These are phyloP conservation scores for Formica selysi DNA, from an alignment of 1,140 invertebrate species.

Conservation along the genomic window DNA sequence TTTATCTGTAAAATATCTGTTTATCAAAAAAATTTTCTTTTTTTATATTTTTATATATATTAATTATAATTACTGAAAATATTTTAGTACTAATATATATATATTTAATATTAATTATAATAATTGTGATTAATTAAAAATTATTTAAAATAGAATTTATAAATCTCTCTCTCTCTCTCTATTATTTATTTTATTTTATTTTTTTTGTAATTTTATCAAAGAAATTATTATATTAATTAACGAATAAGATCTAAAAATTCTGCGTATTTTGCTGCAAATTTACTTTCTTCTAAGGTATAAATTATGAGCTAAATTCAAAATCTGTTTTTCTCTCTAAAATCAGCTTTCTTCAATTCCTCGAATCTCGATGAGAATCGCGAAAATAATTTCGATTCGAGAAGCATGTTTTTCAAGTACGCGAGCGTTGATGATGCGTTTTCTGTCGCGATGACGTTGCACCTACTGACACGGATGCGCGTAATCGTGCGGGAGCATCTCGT, in stretches of 20 bases:
- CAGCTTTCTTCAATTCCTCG: not conserved
- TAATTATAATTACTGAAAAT: no score
- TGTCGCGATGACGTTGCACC: constrained; percentile 50
- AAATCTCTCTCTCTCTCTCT: no score
- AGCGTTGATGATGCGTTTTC: constrained; percentile 32
- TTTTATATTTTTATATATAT: not conserved
- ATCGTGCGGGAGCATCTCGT: constrained; percentile 37
- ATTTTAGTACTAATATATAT: not conserved
- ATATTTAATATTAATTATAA: no score
- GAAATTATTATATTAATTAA: not conserved
- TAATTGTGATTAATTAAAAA: no score
- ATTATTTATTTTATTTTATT: not conserved
- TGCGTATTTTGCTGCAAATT: not conserved
- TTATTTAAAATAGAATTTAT: no score
- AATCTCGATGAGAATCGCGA: not conserved
- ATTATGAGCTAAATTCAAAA: not conserved
- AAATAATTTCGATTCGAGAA: constrained; percentile 14
- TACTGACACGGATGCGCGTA: constrained; percentile 50
- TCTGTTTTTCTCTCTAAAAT: not conserved
- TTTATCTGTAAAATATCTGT: not conserved
- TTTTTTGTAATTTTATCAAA: not conserved
- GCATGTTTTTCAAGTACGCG: constrained; percentile 25
- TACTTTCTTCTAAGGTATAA: not conserved
- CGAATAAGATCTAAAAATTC: not conserved
- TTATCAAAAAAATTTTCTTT: not conserved